Base-by-base conservation (phyloP, 1,140 invertebrate species). In the Diuraphis noxia region DNA sequence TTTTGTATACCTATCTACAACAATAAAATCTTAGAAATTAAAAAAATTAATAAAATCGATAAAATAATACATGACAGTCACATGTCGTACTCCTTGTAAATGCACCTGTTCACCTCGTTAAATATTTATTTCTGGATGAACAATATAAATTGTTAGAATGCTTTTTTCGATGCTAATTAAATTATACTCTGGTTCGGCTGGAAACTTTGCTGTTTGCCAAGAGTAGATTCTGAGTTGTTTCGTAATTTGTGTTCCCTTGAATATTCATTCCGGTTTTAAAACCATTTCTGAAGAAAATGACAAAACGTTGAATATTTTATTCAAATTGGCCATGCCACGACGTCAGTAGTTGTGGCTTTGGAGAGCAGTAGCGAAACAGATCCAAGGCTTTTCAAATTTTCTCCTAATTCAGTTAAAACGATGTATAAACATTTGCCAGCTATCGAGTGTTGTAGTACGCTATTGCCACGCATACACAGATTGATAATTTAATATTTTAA, bases 181-280 rank as follows among this genome's bases (percentile, higher is more conserved):
- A 91, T 91, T 91, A 91, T 49, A 40, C 41, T 79, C 41, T 30
- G 89, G 77, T 82, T 91, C 77, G 41, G 30, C 30, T 23, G 56
- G 88, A 43, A 52, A 79, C 43, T 82, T 90, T 52, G 63, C 41
- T 9, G 56, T 79, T 89, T 77, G 56, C 30, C 72, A 23, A 79
- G n/a, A 25, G 21, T 43, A 90, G 88, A 13, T 72, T 19, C 41
- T n/a, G 56, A 90, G 88, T 90, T 81, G 88, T 77, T 90, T 46
- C 38, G 77, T 91, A 82, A 91, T 91, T 91, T 52, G 89, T 40
- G 77, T 91, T 91, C 43, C 34, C 46, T 79, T 91, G 89, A 91
- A 91, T 91, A 91, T 91, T 91, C 89, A 91, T 91, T 91, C 38
- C 72, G 25, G 56, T 90, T 79, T 90, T 90, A 79, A 77, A 90